phyloP scores from a whole-genome alignment of 2,113 vertebrate genomes.

The Protobothrops flavoviridis region DNA sequence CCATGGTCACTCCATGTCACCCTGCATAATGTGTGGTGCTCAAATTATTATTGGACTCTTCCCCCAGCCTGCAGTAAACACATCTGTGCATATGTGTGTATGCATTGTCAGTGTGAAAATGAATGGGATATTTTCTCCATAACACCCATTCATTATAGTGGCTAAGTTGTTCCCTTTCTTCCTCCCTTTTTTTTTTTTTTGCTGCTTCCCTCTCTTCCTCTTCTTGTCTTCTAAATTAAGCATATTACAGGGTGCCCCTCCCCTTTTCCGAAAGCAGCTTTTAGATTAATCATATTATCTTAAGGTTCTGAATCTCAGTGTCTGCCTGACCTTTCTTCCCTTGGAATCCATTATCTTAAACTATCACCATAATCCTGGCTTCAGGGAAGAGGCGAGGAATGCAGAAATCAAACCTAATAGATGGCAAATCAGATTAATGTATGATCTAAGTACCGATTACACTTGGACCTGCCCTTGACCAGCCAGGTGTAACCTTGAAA shows the following conservation, averaged over 20 bases:
- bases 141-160: conserved; percentile 72
- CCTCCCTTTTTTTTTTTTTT: conserved; percentile 33
- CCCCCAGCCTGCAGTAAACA: background rate
- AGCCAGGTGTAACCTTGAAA: conserved; percentile 99
- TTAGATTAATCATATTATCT: conserved; percentile 99
- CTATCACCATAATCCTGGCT: conserved; percentile 99
- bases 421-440: conserved; percentile 99
- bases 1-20: background rate
- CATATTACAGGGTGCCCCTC: conserved; percentile 86
- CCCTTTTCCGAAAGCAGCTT: conserved; percentile 93
- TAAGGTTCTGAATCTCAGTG: conserved; percentile 96
- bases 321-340: conserved; percentile 95
- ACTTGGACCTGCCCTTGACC: conserved; percentile 99
- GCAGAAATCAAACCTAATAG: conserved; percentile 99
- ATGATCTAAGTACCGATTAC: conserved; percentile 99
- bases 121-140: conserved; percentile 57
- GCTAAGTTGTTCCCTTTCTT: conserved; percentile 62
- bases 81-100: background rate
- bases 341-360: conserved; percentile 99
- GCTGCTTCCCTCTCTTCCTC: conserved; percentile 63
- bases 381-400: conserved; percentile 93
- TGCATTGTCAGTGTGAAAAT: conserved; percentile 57
- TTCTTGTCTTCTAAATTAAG: conserved; percentile 85
- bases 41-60: background rate
- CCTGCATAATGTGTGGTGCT: background rate